These are phyloP conservation scores for Nautilus pompilius DNA, from an alignment of 1,140 invertebrate genomes.

Conservation along the genomic window DNA sequence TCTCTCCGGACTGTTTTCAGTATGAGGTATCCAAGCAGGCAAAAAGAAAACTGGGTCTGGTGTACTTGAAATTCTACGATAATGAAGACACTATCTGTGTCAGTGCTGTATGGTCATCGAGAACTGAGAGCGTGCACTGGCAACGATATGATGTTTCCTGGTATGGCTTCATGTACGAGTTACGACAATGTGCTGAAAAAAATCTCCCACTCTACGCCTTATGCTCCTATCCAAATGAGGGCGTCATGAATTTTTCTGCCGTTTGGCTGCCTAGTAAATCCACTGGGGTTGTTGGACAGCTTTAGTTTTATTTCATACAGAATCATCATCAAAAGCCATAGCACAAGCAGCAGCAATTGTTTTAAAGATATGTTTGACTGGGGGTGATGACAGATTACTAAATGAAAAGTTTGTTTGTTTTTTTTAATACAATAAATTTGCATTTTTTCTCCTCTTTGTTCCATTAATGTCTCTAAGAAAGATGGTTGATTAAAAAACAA, in stretches of 20 bases:
- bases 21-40: constrained; percentile 22
- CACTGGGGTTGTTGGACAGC: no score
- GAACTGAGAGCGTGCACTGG: constrained; percentile 11
- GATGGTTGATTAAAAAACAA: no score
- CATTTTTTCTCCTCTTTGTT: no score
- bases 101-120: constrained; percentile 20
- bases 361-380: no score
- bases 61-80: constrained; percentile 24
- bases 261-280: no score
- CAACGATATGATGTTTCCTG: constrained; percentile 26
- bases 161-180: constrained; percentile 30
- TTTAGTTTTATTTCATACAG: no score
- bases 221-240: constrained; percentile 26
- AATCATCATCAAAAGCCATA: no score
- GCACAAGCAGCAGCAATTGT: no score
- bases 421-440: no score
- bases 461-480: no score
- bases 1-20: constrained; percentile 26
- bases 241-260: constrained; percentile 21
- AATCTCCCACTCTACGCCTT: constrained; percentile 17
- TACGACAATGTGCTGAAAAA: constrained; percentile 17
- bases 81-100: constrained; percentile 16
- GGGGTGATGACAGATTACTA: no score
- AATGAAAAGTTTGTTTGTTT: no score
- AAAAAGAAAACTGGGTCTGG: constrained; percentile 6